Percentiles rank a stretch among this genome's conserved stretches.
Evolutionary conservation across 2,113 vertebrate species (phyloP).

Genomic region (Antechinus flavipes): DNA sequence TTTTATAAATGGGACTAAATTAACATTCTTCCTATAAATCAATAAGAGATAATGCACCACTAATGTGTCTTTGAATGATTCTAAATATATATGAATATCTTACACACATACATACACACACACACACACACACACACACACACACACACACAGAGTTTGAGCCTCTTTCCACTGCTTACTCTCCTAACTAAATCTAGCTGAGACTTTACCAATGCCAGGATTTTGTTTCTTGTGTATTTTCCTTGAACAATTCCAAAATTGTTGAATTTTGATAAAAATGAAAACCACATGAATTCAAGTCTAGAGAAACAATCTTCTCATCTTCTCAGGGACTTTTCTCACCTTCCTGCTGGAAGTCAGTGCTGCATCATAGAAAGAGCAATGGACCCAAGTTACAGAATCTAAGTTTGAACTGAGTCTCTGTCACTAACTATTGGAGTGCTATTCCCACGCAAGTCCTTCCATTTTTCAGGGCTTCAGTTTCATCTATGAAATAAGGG

Average conservation of each 20-base stretch:
- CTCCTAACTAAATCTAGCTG: slow-evolving; percentile 38
- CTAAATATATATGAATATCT: slow-evolving; percentile 49
- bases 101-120: neutral
- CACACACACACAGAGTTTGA: slow-evolving; percentile 21
- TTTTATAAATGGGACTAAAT: slow-evolving; percentile 84
- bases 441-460: neutral
- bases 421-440: neutral
- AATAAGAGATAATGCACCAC: slow-evolving; percentile 73
- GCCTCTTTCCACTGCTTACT: slow-evolving; percentile 34
- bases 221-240: slow-evolving; percentile 31
- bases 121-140: neutral
- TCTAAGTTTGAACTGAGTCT: neutral
- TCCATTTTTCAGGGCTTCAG: neutral
- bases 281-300: slow-evolving; percentile 32
- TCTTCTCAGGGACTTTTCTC: slow-evolving; percentile 3
- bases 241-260: slow-evolving; percentile 31
- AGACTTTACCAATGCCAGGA: neutral
- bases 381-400: neutral
- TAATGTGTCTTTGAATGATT: slow-evolving; percentile 70
- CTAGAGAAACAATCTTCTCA: slow-evolving; percentile 4
- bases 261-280: slow-evolving; percentile 44
- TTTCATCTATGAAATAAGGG: neutral
- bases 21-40: slow-evolving; percentile 80
- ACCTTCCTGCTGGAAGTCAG: neutral
- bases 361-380: neutral